Evolutionary conservation across 2,113 vertebrate genomes (phyloP), one percentile per base, ranked within the genome.

Genomic region (Stigmatopora nigra): DNA sequence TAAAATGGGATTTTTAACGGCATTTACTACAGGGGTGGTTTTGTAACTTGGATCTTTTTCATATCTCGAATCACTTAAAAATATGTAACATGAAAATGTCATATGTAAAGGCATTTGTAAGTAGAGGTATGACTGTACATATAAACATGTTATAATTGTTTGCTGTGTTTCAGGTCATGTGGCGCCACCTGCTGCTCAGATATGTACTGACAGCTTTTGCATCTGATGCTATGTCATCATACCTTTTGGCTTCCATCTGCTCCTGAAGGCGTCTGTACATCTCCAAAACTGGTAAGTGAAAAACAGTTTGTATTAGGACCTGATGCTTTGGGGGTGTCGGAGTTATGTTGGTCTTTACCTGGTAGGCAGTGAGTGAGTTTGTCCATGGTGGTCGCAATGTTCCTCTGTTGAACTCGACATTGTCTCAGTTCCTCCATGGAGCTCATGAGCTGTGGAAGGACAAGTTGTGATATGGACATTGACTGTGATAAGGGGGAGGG

Each of bases 191-290:
- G 38, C 41, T 45, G 12, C 12, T 19, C 13, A 4, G 38, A 14
- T 14, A 7, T 56, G 22, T 5, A 6, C 10, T 31, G 20, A 31
- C 53, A 11, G 4, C 11, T 4, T 53, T 25, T 22, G 10, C 17
- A 60, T 20, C 5, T 47, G 44, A 46, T 22, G 45, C 44, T 25
- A 3, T 35, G 22, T 3, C 44, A 1, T 46, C 48, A 2, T 87
- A 98, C 97, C 97, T 93, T 91, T 95, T 98, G 20, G 92, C 91
- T 72, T 86, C 94, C 96, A 98, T 98, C 82, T 99, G 96, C 64
- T 97, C 95, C 82, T 94, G 92, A 35, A 99, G 88, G 70, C 93
- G 93, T 87, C 92, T 93, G 89, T 99, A 98, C 97, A 99, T 99
- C 88, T 99, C 94, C 81, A 99, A 84, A 20, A 98, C 97, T 99